Evolutionary conservation across 2,888 invertebrate genomes (phyloP), one percentile per base, ranked within the genome.

Genomic region (Lottia scabra): DNA sequence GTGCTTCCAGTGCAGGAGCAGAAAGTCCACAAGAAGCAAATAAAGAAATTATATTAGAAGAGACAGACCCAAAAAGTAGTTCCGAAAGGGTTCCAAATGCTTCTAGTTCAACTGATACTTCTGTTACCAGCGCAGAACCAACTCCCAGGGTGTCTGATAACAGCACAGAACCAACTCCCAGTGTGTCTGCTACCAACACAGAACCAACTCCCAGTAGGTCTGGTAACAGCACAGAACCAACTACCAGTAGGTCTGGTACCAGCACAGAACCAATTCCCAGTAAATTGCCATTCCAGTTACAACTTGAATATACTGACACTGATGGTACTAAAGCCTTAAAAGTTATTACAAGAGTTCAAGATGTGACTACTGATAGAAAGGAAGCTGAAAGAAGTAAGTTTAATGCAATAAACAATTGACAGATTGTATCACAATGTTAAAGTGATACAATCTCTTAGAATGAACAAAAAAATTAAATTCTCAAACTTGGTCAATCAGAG

Each of bases 321-420:
- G 87, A 87, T 44, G 89, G 88, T 2, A 85, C 84, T 19, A 83
- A 84, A 70, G 88, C 87, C 8, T 73, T 88, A 64, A 74, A 88
- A 46, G 86, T 88, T 13, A 69, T 87, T 48, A 87, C 87, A 2
- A 81, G 84, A 65, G 77, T 74, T 0, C 85, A 83, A 74, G 87
- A 87, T 26, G 79, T 84, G 15, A 88, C 88, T 0, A 76, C 70
- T 8, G 82, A 87, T 70, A 77, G 88, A 43, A 73, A 71, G 6
- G 71, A 81, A 23, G 86, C 88, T 6, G 56, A 56, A 56, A 23
- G 23, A 56, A 23, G 56, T 56, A 56, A 56, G 38, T 38, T 38
- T 6, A 30, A 4, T 2, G 2, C 2, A 30, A 30, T 5, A 4
- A 30, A 5, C 30, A 30, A 30, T 30, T 30, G 30, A n/a, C n/a